Conservation (phyloP, 1,140 invertebrate genomes). For the Drosophila ambigua region DNA sequence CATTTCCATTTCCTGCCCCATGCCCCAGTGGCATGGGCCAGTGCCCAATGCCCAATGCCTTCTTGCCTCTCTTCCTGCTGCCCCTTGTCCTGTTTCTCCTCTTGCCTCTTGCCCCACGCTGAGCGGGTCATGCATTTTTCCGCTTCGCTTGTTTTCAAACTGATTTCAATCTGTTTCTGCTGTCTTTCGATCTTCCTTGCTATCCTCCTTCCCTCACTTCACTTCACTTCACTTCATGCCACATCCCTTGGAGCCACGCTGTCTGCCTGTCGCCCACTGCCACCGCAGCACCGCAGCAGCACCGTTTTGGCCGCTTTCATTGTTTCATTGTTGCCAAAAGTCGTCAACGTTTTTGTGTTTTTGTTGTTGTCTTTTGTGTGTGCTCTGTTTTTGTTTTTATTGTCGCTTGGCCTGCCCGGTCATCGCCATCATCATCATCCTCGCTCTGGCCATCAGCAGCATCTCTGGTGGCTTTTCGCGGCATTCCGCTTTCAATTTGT, state of each 20-base stretch:
- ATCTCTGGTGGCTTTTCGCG: constrained; percentile 2
- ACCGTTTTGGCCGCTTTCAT: constrained; percentile 18
- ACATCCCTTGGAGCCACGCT: no score
- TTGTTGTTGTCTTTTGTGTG: background rate
- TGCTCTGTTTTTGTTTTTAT: constrained; percentile 11
- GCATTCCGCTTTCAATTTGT: constrained; percentile 70
- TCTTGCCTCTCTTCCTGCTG: background rate
- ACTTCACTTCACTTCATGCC: background rate
- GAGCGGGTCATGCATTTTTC: constrained; percentile 63
- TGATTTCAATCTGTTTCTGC: constrained; percentile 75
- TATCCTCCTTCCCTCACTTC: constrained; percentile 2
- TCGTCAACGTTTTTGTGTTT: constrained; percentile 17
- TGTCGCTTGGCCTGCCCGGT: constrained; percentile 29
- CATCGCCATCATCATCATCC: constrained; percentile 52
- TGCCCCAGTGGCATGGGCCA: no score
- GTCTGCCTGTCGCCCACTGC: no score
- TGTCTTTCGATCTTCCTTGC: constrained; percentile 63
- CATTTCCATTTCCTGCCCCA: constrained; percentile 11
- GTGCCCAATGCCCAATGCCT: background rate
- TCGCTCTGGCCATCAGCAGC: constrained; percentile 19
- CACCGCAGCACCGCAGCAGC: background rate
- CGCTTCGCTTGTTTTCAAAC: constrained; percentile 73
- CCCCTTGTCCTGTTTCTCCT: constrained; percentile 21
- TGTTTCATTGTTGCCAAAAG: constrained; percentile 73
- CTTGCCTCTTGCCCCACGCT: constrained; percentile 20